Evolutionary conservation across 1,140 invertebrate genomes (phyloP).

Genomic region (Leptinotarsa lineolata): DNA sequence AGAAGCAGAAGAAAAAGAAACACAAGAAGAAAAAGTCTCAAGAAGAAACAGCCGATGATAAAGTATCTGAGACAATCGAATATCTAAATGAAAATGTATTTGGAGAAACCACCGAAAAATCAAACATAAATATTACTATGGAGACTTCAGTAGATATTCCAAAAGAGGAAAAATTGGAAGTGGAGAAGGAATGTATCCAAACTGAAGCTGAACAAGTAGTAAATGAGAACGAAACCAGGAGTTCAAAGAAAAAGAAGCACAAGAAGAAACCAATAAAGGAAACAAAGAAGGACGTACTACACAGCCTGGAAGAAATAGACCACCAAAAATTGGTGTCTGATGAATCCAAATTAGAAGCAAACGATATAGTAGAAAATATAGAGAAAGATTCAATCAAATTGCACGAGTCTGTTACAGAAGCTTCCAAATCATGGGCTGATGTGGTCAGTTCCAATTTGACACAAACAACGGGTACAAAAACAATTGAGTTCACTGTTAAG

Average conservation of each 20-base stretch:
- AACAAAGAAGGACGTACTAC: background rate
- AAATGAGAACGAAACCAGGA: conserved; percentile 14
- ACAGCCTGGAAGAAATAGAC: background rate
- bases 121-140: background rate
- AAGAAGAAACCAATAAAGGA: background rate
- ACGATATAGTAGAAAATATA: background rate
- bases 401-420: background rate
- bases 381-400: background rate
- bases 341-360: background rate
- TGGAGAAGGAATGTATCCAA: background rate
- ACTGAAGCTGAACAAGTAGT: background rate
- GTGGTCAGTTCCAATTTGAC: conserved; percentile 20
- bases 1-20: conserved; percentile 22
- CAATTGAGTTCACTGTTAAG: background rate
- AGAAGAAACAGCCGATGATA: conserved; percentile 18
- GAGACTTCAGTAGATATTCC: background rate
- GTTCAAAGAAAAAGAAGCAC: conserved; percentile 15
- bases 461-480: background rate
- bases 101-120: background rate
- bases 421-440: conserved; percentile 23
- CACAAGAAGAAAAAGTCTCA: conserved; percentile 22
- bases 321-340: background rate
- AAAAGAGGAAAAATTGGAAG: background rate
- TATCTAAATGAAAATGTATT: background rate
- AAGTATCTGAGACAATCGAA: background rate